Percentiles rank a stretch among this genome's conserved stretches.
Evolutionary conservation across 2,113 vertebrate species (phyloP).

Genomic region (Zosterops hypoxanthus): DNA sequence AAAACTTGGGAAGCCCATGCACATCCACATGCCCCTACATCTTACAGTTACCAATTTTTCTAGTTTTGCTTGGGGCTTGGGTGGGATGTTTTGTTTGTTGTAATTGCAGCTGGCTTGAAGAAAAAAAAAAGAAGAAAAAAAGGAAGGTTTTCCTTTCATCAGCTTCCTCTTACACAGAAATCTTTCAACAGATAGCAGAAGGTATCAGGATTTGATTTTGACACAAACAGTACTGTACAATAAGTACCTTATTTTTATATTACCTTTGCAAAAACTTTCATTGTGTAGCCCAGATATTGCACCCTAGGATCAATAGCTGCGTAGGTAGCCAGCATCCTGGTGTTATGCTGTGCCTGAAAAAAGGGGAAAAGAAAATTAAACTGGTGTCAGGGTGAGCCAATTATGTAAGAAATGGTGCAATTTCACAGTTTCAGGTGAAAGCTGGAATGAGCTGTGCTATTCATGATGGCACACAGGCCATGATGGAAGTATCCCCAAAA

Average conservation of each 20-base stretch:
- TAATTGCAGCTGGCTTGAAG: neutral
- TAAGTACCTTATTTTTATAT: neutral
- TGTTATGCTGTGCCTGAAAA: conserved; percentile 94
- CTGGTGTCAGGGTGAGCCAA: neutral
- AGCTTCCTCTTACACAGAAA: neutral
- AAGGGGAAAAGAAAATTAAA: neutral
- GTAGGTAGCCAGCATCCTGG: conserved; percentile 95
- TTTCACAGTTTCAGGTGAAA: neutral
- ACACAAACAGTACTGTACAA: neutral
- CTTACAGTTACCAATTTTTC: neutral
- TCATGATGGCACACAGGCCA: neutral
- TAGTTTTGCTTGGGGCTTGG: neutral
- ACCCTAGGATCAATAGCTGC: conserved; percentile 94
- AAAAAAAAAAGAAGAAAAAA: neutral
- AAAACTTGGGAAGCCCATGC: neutral
- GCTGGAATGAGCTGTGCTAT: neutral
- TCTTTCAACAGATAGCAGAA: neutral
- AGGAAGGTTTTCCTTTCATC: neutral
- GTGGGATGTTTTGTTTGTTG: neutral
- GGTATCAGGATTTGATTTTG: neutral
- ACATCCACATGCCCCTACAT: neutral
- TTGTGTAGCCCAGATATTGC: conserved; percentile 93
- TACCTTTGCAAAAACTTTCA: conserved; percentile 99
- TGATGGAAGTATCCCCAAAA: neutral
- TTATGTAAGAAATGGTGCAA: neutral